These are phyloP conservation scores for Cepaea hortensis DNA, from an alignment of 2,888 invertebrate species.

Conservation along the genomic window DNA sequence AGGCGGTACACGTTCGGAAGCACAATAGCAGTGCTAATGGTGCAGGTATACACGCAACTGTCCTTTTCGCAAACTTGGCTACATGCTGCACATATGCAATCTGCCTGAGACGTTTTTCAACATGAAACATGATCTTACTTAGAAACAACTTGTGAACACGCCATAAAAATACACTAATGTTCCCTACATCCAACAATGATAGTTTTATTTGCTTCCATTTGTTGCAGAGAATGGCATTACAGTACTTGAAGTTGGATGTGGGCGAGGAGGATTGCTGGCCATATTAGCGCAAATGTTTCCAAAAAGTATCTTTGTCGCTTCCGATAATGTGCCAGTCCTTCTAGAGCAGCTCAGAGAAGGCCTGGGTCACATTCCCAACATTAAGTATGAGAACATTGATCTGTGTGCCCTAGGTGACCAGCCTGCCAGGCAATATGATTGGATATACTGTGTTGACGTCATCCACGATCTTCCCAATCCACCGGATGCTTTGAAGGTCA, in stretches of 20 bases:
- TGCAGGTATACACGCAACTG: too few species aligned
- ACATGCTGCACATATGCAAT: too few species aligned
- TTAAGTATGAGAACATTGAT: slow-evolving; percentile 33
- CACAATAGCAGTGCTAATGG: too few species aligned
- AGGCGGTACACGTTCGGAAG: too few species aligned
- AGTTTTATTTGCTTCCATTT: not conserved
- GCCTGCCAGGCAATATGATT: slow-evolving; percentile 47
- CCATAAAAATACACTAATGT: too few species aligned
- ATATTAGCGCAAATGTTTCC: slow-evolving; percentile 49
- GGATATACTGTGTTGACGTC: slow-evolving; percentile 44
- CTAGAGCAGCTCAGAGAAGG: slow-evolving; percentile 7
- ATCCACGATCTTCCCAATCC: slow-evolving; percentile 54
- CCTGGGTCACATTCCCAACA: slow-evolving; percentile 43
- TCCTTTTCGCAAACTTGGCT: too few species aligned
- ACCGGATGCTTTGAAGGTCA: slow-evolving; percentile 34
- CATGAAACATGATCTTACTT: too few species aligned
- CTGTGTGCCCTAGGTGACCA: slow-evolving; percentile 36
- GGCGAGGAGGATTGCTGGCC: slow-evolving; percentile 35
- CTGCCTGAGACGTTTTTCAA: too few species aligned
- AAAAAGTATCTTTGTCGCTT: slow-evolving; percentile 42
- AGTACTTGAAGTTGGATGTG: slow-evolving; percentile 50
- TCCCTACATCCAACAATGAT: too few species aligned
- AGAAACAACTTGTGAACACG: too few species aligned
- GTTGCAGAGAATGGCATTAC: slow-evolving; percentile 46
- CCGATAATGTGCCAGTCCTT: slow-evolving; percentile 34